Conservation (phyloP, 2,888 invertebrate species). For the Geophilus truncorum region DNA sequence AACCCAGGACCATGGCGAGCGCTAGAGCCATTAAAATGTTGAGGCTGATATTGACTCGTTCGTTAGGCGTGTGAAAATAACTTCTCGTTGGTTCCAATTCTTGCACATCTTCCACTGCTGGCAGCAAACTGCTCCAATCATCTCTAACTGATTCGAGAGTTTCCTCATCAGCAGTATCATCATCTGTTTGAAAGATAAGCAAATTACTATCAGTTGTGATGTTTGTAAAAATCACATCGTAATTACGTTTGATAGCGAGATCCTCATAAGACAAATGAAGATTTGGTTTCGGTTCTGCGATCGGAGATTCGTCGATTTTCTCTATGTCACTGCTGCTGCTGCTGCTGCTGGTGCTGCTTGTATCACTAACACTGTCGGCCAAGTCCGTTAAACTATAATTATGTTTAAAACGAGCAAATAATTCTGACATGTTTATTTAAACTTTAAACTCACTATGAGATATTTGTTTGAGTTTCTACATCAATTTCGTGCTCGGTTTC, state of each 20-base stretch:
- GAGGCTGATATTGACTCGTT: conserved; percentile 37
- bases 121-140: neutral
- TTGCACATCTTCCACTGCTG: neutral
- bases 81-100: conserved; percentile 31
- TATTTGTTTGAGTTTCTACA: too few relatives aligned
- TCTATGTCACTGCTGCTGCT: neutral
- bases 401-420: neutral
- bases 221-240: neutral
- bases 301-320: neutral
- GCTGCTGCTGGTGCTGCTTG: neutral
- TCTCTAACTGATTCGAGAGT: too few relatives aligned
- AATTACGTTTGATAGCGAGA: neutral
- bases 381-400: neutral
- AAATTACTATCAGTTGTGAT: neutral
- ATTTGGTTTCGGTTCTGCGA: neutral
- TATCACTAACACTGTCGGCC: neutral
- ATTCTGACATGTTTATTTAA: too few relatives aligned
- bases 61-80: conserved; percentile 39
- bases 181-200: neutral
- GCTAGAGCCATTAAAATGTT: conserved; percentile 37
- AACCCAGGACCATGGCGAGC: conserved; percentile 37
- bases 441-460: too few relatives aligned
- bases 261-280: neutral
- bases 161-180: too few relatives aligned
- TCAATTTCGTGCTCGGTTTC: too few relatives aligned